Conservation (phyloP, 2,888 invertebrate genomes). For the Spodoptera picta region DNA sequence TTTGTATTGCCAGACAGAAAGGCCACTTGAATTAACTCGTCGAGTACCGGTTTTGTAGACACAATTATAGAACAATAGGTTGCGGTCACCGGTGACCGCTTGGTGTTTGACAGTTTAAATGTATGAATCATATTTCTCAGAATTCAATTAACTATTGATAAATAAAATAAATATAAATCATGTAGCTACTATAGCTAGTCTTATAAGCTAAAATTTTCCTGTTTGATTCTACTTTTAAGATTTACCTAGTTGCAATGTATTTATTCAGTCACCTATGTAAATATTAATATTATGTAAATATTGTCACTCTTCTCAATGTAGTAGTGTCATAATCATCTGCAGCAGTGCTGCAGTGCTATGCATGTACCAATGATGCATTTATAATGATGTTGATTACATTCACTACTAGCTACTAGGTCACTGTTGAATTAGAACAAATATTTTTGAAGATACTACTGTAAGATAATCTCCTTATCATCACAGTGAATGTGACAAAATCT, state of each 20-base stretch:
- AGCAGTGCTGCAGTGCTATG: not conserved
- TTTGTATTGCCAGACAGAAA: not conserved
- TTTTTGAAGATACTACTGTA: slow-evolving; percentile 8
- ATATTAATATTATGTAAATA: slow-evolving; percentile 2
- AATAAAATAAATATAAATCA: slow-evolving; percentile 5
- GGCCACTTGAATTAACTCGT: slow-evolving; percentile 7
- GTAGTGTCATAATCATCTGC: not conserved
- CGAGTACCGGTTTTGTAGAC: no score
- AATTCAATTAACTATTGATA: not conserved
- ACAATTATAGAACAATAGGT: no score
- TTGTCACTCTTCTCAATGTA: not conserved
- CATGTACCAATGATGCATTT: not conserved
- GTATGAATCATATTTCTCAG: slow-evolving; percentile 36
- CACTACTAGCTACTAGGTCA: not conserved
- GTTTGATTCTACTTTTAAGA: slow-evolving; percentile 4
- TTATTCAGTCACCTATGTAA: slow-evolving; percentile 12
- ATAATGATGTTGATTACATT: not conserved
- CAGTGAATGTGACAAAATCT: slow-evolving; percentile 30
- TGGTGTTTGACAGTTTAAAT: no score
- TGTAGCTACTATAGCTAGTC: not conserved
- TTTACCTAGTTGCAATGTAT: slow-evolving; percentile 3
- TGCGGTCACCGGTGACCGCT: no score
- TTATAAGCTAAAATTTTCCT: slow-evolving; percentile 30
- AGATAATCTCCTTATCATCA: slow-evolving; percentile 39
- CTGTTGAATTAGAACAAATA: slow-evolving; percentile 2